These are phyloP conservation scores for Onychomys torridus DNA, from an alignment of 2,797 vertebrate species.

Conservation along the genomic window DNA sequence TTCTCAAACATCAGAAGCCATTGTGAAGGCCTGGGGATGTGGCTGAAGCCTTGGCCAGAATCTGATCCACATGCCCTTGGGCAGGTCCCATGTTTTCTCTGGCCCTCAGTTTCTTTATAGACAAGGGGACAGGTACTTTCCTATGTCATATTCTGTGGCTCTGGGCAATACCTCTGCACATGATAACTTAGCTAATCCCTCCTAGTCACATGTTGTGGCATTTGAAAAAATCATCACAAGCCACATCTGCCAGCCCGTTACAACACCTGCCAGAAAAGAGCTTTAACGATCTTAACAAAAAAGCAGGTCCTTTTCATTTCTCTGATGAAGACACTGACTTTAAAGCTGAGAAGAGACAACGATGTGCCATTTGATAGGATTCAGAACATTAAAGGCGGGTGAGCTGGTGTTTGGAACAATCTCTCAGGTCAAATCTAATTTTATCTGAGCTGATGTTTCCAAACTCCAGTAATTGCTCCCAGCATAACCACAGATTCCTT, in stretches of 20 bases:
- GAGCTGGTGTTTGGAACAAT: slow-evolving; percentile 71
- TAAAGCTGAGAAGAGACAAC: slow-evolving; percentile 71
- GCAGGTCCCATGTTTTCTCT: not conserved
- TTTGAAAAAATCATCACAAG: slow-evolving; percentile 15
- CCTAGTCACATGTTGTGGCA: not conserved
- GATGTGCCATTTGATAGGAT: slow-evolving; percentile 64
- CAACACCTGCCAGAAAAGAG: slow-evolving; percentile 42
- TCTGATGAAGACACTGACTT: slow-evolving; percentile 68
- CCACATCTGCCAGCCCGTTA: slow-evolving; percentile 27
- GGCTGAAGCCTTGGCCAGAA: not conserved
- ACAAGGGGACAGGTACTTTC: not conserved
- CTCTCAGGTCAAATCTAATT: slow-evolving; percentile 80
- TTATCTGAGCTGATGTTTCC: slow-evolving; percentile 73
- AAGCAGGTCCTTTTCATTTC: slow-evolving; percentile 53
- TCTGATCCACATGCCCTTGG: not conserved
- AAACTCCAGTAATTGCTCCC: slow-evolving; percentile 64
- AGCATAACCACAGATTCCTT: not conserved
- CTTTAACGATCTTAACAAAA: slow-evolving; percentile 58
- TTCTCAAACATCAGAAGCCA: not conserved
- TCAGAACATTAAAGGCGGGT: slow-evolving; percentile 71
- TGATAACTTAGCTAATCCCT: not conserved
- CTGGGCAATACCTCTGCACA: not conserved
- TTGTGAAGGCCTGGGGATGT: not conserved
- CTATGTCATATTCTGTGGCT: not conserved
- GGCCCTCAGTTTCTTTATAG: not conserved